Conservation (phyloP, 2,888 invertebrate genomes). For the Polylopha cassiicola region DNA sequence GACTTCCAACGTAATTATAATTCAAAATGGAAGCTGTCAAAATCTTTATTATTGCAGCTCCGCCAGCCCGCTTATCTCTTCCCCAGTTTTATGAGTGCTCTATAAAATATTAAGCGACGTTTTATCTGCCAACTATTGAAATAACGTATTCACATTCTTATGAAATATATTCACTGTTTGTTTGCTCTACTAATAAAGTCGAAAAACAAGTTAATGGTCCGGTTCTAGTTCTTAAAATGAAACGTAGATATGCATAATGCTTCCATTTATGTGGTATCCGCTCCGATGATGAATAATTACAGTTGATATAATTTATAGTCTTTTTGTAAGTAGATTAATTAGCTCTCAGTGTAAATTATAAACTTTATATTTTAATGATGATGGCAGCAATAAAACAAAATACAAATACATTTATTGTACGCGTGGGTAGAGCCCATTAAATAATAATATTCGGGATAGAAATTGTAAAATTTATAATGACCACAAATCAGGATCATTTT, state of each 20-base stretch:
- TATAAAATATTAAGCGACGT: constrained; percentile 65
- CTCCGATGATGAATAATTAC: constrained; percentile 62
- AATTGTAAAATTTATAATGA: constrained; percentile 16
- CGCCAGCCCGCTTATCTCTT: constrained; percentile 47
- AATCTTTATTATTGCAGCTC: constrained; percentile 34
- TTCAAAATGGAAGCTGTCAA: constrained; percentile 51
- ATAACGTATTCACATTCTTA: constrained; percentile 63
- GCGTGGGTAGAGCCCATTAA: constrained; percentile 20
- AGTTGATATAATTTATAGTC: constrained; percentile 54
- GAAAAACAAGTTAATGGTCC: constrained; percentile 55
- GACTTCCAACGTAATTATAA: constrained; percentile 6
- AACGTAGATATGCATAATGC: constrained; percentile 60
- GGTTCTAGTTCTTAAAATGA: constrained; percentile 62
- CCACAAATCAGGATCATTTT: constrained; percentile 17
- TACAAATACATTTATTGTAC: constrained; percentile 18
- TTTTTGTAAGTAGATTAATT: constrained; percentile 65
- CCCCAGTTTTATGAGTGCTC: constrained; percentile 60
- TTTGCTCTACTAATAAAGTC: constrained; percentile 54
- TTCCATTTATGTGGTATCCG: constrained; percentile 64
- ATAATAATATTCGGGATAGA: neutral
- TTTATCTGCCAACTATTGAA: constrained; percentile 65
- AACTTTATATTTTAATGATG: constrained; percentile 46
- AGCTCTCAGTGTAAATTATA: constrained; percentile 45
- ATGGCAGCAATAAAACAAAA: constrained; percentile 31
- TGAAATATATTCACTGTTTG: constrained; percentile 59